Base-by-base conservation (phyloP, 2,888 invertebrate genomes). In the Scaptodrosophila latifasciaeformis region DNA sequence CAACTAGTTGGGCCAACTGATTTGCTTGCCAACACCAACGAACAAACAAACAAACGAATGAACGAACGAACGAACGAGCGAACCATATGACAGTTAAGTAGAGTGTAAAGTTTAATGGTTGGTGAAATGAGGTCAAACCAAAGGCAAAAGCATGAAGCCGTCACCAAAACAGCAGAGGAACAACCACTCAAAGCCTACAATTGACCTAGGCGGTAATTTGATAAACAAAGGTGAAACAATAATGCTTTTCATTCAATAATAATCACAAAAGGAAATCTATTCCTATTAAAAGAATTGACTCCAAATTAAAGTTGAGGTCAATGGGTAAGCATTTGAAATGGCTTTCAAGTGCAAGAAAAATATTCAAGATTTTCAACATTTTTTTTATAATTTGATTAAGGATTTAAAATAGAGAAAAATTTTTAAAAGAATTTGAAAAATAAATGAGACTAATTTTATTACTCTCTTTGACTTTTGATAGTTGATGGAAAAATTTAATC, bases 91-190 rank as follows among this genome's bases (percentile, higher is more conserved):
- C 61, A 74, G 75, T 74, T 77, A 81, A 24, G 56, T 77, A 80
- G 80, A 80, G 80, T 77, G 71, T 80, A 67, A 81, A 79, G 77
- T 74, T 79, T 80, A 76, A 81, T 71, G 77, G 70, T 67, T 65
- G 67, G 62, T 65, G 62, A 67, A 78, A 74, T 68, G 75, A 61
- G 75, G 75, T 66, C 70, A 74, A 12, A n/a, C n/a, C 5, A 18
- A 10, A n/a, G 45, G 29, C 17, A 30, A n/a, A 12, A 12, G 6
- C 34, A 2, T 34, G 34, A 13, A 15, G 13, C 6, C n/a, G 19
- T 24, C 5, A 43, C 21, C 43, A 21, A 21, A 34, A 34, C 13
- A 18, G 40, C n/a, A 6, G 21, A 12, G 21, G 34, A 18, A 29
- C n/a, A 30, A 6, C 3, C 17, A 17, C 18, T 10, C 10, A 30